Evolutionary conservation across 2,888 invertebrate species (phyloP).

Genomic region (Altica lythri): DNA sequence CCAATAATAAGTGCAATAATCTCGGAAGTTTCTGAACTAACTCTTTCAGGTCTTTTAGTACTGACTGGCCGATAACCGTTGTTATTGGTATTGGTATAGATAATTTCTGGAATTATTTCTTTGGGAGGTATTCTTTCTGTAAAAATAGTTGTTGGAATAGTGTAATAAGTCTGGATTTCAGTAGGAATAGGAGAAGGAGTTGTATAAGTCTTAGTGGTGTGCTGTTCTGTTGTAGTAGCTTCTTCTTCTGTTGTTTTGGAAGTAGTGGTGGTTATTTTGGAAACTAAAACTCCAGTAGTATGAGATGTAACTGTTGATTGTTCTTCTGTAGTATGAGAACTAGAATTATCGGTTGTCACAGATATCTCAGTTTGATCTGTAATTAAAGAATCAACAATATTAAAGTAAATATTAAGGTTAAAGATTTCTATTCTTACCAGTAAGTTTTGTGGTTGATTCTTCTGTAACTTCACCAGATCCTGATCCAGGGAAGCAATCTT

Average conservation of each 20-base stretch:
- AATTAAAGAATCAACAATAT: background rate
- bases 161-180: constrained; percentile 27
- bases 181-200: constrained; percentile 25
- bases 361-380: constrained; percentile 32
- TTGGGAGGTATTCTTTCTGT: constrained; percentile 27
- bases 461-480: constrained; percentile 74
- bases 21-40: constrained; percentile 72
- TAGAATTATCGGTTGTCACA: constrained; percentile 37
- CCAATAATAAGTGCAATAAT: constrained; percentile 78
- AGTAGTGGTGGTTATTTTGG: constrained; percentile 18
- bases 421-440: constrained; percentile 51
- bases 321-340: constrained; percentile 27
- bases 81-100: no score
- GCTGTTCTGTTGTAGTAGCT: constrained; percentile 26
- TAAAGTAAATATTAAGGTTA: background rate
- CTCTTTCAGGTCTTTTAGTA: constrained; percentile 57
- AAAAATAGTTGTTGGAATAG: constrained; percentile 18
- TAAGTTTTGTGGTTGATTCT: constrained; percentile 63
- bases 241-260: constrained; percentile 22
- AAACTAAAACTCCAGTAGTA: background rate
- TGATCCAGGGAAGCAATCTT: constrained; percentile 86
- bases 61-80: constrained; percentile 37
- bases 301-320: constrained; percentile 19
- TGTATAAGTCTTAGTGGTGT: constrained; percentile 31
- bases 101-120: constrained; percentile 20